Conservation (phyloP, 2,888 invertebrate species). For the Tenthredo distinguenda region DNA sequence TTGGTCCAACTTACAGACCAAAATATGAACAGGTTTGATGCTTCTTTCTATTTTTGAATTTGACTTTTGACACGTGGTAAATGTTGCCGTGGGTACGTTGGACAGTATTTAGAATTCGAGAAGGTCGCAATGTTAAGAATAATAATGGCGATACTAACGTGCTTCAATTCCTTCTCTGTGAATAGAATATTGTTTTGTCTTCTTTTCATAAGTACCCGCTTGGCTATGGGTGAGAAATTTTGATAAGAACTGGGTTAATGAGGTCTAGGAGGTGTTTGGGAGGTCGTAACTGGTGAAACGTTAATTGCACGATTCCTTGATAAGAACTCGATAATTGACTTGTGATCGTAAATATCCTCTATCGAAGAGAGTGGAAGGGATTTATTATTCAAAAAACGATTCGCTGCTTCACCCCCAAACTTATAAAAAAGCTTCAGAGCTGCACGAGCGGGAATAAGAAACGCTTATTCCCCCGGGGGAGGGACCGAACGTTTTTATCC, state of each 20-base stretch:
- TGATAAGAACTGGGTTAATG: slow-evolving; percentile 40
- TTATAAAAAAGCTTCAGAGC: neutral
- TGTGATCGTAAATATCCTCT: neutral
- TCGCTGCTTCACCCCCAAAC: neutral
- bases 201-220: neutral
- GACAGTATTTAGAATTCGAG: neutral
- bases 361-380: neutral
- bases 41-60: neutral
- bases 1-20: slow-evolving; percentile 63
- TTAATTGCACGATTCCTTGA: neutral
- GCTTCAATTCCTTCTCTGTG: slow-evolving; percentile 36
- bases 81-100: neutral
- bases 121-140: neutral
- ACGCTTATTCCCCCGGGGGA: neutral
- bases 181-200: neutral
- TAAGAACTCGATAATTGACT: neutral
- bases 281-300: neutral
- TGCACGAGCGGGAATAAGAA: neutral
- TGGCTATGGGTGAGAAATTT: neutral
- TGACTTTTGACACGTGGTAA: neutral
- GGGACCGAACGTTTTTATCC: neutral
- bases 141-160: neutral
- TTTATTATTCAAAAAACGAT: slow-evolving; percentile 27
- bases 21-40: slow-evolving; percentile 60
- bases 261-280: neutral